Base-by-base conservation (phyloP, 1,140 invertebrate species). In the Zophobas atratus region DNA sequence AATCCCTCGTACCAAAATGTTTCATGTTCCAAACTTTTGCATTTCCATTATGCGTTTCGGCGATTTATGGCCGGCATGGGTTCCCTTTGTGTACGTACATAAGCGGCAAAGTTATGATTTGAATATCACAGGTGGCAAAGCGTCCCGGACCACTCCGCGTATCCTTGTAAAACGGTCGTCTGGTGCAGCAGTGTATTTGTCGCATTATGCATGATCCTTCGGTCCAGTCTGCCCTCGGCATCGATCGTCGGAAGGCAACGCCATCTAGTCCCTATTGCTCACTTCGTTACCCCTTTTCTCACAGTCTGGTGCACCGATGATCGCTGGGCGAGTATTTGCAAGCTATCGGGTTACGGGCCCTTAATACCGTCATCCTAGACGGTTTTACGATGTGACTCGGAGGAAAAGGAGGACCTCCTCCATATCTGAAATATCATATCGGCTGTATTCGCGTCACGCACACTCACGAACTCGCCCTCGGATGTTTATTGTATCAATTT, bases 401-500 rank as follows among this genome's bases (percentile, higher is more conserved):
- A 67, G 60, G 38, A 20, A 32, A 55, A 20, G 49, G 43, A 67
- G 60, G 60, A 67, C 60, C 60, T 67, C 39, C 60, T 67, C 60
- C 39, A 67, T 67, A 67, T 67, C 60, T 20, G 60, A 67, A 67
- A 67, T 67, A 67, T 67, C 60, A 67, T 67, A 67, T 67, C 60
- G 38, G 6, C 20, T 2, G 35, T 56, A 80, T 80, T 80, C 76
- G 4, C 33, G 71, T 77, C 76, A 80, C 79, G 79, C 74, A 75
- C 73, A 73, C 60, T 72, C 76, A 75, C 76, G 55, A 71, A 78
- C 73, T 80, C 77, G 53, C 77, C 76, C 72, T 72, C 51, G 46
- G 53, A 75, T 78, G 77, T 76, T 80, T 80, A 80, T 80, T 73
- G 73, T 76, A 80, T 80, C 79, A 80, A 80, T 76, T 78, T 74